Conservation (phyloP, 2,797 vertebrate species). For the Myripristis murdjan region DNA sequence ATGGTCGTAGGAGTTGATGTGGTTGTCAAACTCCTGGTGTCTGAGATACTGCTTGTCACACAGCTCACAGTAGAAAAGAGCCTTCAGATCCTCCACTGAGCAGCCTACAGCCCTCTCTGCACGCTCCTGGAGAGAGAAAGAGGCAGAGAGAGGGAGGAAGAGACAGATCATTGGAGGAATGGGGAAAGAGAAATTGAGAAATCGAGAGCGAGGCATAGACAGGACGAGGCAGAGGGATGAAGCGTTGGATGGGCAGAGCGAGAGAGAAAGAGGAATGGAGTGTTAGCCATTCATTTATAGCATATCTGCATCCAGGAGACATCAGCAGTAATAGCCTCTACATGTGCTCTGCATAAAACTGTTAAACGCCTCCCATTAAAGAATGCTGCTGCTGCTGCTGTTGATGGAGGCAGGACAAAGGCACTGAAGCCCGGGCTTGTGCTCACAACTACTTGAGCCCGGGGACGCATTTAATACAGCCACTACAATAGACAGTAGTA, state of each 20-base stretch:
- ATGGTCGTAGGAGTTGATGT: conserved; percentile 99
- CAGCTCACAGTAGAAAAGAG: conserved; percentile 97
- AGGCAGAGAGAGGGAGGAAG: conserved; percentile 49
- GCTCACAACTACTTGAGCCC: conserved; percentile 66
- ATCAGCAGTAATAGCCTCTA: conserved; percentile 77
- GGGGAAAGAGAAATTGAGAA: neutral
- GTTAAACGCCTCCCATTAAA: conserved; percentile 80
- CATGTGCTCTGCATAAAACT: conserved; percentile 77
- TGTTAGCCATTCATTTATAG: conserved; percentile 78
- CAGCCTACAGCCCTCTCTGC: conserved; percentile 91
- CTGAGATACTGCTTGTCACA: conserved; percentile 99
- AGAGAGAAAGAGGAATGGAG: conserved; percentile 14
- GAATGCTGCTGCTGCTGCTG: conserved; percentile 47
- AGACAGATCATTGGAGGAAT: conserved; percentile 41
- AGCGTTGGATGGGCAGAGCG: conserved; percentile 12
- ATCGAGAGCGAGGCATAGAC: conserved; percentile 48
- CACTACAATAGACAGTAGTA: conserved; percentile 59
- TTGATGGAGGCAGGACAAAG: conserved; percentile 70
- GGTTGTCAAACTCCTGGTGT: conserved; percentile 99
- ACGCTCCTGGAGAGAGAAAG: conserved; percentile 86
- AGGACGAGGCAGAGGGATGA: conserved; percentile 22
- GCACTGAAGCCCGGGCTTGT: conserved; percentile 32
- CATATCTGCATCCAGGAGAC: conserved; percentile 77
- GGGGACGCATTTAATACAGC: conserved; percentile 70
- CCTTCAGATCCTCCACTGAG: conserved; percentile 93